Evolutionary conservation across 2,888 invertebrate genomes (phyloP), one percentile per base, ranked within the genome.

Genomic region (Eulithis testata): DNA sequence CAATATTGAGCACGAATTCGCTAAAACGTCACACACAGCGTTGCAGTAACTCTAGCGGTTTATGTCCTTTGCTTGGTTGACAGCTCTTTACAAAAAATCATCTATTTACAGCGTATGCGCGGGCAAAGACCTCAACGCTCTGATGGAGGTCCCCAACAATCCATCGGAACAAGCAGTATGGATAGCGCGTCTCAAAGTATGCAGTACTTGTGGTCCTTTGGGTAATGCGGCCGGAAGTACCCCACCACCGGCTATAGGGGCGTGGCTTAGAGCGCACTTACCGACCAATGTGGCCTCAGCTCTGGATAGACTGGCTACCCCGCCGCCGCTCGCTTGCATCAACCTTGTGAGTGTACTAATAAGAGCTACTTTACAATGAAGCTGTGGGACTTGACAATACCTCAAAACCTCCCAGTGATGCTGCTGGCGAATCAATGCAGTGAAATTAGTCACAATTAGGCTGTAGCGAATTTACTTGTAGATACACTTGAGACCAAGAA

Each of bases 251-350:
- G 81, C 87, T 2, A 77, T 91, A 11, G 90, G 88, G 40, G 82
- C 89, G 11, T 89, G 90, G 90, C 78, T 93, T 51, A 82, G 91
- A 12, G 85, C 86, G 5, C 87, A 88, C 61, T 75, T 93, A 71
- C 86, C 91, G 0, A 63, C 87, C 36, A 76, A 77, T 53, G 89
- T 88, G 0, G 81, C 82, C 2, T 79, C 87, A 2, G 87, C 86
- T 11, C 76, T 93, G 1, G 91, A 90, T 58, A 75, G 84, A 1
- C 82, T 90, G 43, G 81, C 87, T 0, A 69, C 83, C 1, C 85
- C 88, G 12, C 91, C 91, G 43, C 82, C 88, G 5, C 75, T 83
- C 0, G 83, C 87, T n/a, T 77, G 79, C 63, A 77, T 85, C 63
- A 75, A 88, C 68, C 66, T 89, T 70, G 90, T 90, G 21, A 80